Percentiles rank a stretch among this genome's conserved stretches.
Evolutionary conservation across 2,113 vertebrate species (phyloP).

Genomic region (Amblyornis subalaris): DNA sequence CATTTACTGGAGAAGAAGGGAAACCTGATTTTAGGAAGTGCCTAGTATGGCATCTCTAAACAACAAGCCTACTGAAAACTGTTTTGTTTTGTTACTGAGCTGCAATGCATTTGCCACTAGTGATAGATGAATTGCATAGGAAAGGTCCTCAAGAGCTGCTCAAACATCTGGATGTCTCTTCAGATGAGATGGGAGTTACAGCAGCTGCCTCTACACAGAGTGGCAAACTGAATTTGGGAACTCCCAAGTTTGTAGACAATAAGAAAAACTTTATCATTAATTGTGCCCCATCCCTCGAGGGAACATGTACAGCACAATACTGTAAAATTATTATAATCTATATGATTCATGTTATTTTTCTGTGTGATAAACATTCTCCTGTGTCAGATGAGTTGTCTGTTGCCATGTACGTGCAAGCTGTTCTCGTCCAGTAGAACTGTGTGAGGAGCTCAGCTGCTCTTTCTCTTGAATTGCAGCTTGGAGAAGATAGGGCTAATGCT

Average conservation of each 20-base stretch:
- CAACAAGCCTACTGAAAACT: not conserved
- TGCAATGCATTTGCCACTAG: accelerated
- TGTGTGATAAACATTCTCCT: not conserved
- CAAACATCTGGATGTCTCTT: accelerated
- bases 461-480: not conserved
- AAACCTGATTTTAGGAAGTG: not conserved
- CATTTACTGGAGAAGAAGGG: not conserved
- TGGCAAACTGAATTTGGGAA: not conserved
- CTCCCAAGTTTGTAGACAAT: not conserved
- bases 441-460: not conserved
- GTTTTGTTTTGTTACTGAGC: not conserved
- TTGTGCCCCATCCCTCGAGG: not conserved
- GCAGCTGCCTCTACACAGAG: not conserved
- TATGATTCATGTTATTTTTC: not conserved
- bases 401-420: not conserved
- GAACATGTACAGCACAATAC: not conserved
- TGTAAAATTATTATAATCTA: not conserved
- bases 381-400: not conserved
- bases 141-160: not conserved
- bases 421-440: not conserved
- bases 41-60: not conserved
- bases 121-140: not conserved
- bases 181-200: not conserved
- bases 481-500: not conserved
- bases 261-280: not conserved